These are phyloP conservation scores for Atherinomorus stipes DNA, from an alignment of 2,113 vertebrate species.

Conservation along the genomic window DNA sequence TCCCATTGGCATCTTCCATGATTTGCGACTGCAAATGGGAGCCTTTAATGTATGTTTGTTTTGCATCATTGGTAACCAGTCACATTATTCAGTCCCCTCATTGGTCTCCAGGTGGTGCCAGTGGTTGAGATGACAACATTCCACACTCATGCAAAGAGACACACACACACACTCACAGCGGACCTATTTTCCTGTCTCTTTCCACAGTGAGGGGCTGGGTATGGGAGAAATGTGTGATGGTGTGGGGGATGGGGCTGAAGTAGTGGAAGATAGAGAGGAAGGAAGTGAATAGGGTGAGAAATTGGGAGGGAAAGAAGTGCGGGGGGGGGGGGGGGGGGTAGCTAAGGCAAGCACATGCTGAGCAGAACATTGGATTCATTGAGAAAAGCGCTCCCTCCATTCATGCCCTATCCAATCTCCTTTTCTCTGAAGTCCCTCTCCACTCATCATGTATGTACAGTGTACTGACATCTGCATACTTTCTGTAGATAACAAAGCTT, in stretches of 20 bases:
- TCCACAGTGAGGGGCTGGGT: conserved; percentile 64
- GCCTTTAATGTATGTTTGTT: conserved; percentile 4
- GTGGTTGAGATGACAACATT: conserved; percentile 56
- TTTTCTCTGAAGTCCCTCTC: conserved; percentile 41
- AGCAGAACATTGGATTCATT: conserved; percentile 84
- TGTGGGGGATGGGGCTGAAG: conserved; percentile 76
- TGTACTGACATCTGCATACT: conserved; percentile 18
- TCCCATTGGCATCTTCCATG: neutral
- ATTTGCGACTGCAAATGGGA: too few species aligned
- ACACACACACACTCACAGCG: conserved; percentile 20
- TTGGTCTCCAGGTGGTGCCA: conserved; percentile 73
- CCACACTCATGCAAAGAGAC: conserved; percentile 3
- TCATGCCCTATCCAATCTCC: conserved; percentile 61
- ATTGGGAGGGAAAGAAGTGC: conserved; percentile 57
- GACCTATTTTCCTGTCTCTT: conserved; percentile 65
- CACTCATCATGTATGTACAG: conserved; percentile 55
- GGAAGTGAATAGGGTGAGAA: conserved; percentile 82
- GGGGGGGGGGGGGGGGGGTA: conserved; percentile 64
- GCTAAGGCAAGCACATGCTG: conserved; percentile 83
- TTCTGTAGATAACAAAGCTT: conserved; percentile 2
- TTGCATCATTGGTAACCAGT: conserved; percentile 21
- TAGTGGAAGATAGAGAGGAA: conserved; percentile 77
- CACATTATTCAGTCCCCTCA: conserved; percentile 49
- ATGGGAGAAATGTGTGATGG: conserved; percentile 72
- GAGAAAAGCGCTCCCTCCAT: conserved; percentile 78